These are phyloP conservation scores for Brachionus plicatilis DNA, from an alignment of 1,140 invertebrate genomes.

Conservation along the genomic window DNA sequence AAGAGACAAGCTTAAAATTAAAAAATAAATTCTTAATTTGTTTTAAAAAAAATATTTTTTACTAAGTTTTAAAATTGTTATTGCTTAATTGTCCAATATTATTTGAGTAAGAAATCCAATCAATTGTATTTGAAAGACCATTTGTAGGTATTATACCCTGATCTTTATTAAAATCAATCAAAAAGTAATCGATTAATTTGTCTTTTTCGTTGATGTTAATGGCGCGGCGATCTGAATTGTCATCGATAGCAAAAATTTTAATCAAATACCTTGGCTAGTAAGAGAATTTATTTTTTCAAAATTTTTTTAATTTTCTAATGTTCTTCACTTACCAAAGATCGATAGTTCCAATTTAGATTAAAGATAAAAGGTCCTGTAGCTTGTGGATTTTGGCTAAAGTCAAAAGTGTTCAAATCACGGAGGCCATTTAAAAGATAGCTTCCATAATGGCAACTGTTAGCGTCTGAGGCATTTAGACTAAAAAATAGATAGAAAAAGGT, in stretches of 20 bases:
- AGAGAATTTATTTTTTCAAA: neutral
- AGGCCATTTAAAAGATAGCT: neutral
- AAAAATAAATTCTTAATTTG: neutral
- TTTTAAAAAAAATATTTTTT: neutral
- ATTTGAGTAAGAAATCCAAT: constrained; percentile 7
- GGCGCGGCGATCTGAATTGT: constrained; percentile 7
- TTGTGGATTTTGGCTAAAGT: constrained; percentile 14
- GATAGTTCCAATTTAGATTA: neutral
- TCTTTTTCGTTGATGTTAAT: neutral
- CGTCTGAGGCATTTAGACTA: neutral
- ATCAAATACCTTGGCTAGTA: constrained; percentile 23
- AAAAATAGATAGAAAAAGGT: neutral
- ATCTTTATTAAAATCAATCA: neutral
- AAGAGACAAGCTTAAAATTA: neutral
- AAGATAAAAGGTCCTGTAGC: constrained; percentile 20
- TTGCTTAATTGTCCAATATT: neutral
- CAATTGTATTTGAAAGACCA: neutral
- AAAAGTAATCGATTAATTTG: constrained; percentile 30
- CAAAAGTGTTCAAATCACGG: constrained; percentile 15
- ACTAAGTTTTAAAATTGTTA: neutral
- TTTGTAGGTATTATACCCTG: neutral
- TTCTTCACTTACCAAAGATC: neutral
- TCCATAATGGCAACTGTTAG: neutral
- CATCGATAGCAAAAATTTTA: constrained; percentile 27
- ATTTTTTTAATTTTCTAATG: neutral